These are phyloP conservation scores for Menura novaehollandiae DNA, from an alignment of 2,113 vertebrate genomes.

Conservation along the genomic window DNA sequence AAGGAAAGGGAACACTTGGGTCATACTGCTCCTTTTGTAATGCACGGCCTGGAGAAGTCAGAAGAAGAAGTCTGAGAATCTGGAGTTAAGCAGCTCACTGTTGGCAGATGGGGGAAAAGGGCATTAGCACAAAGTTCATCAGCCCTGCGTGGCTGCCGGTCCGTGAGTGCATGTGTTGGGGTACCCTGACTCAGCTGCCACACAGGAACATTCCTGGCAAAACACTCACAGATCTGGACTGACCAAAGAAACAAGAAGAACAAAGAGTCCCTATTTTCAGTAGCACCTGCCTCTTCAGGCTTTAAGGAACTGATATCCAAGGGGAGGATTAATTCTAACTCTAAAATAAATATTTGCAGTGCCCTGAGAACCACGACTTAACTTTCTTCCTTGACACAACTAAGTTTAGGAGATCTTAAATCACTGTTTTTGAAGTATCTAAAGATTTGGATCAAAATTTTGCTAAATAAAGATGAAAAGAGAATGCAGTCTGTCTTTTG, in stretches of 20 bases:
- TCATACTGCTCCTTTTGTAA: background rate
- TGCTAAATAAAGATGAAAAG: slow-evolving; percentile 24
- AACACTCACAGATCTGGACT: background rate
- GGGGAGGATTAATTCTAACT: background rate
- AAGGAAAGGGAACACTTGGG: background rate
- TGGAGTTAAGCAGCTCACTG: background rate
- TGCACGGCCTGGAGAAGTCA: background rate
- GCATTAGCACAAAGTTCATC: background rate
- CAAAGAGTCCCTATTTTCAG: background rate
- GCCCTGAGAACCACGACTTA: background rate
- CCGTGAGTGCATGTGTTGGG: background rate
- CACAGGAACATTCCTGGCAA: background rate
- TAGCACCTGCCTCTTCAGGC: background rate
- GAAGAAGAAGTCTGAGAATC: background rate
- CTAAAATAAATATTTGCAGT: background rate
- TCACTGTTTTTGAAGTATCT: background rate
- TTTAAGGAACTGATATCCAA: background rate
- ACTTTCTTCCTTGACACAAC: background rate
- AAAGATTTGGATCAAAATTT: background rate
- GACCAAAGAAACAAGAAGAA: background rate
- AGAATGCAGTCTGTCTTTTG: background rate
- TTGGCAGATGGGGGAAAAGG: background rate
- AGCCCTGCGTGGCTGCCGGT: background rate
- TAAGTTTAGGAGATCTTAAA: background rate
- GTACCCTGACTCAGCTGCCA: background rate